These are phyloP conservation scores for Manis crassicaudata DNA, from an alignment of 2,797 vertebrate genomes.

Conservation along the genomic window DNA sequence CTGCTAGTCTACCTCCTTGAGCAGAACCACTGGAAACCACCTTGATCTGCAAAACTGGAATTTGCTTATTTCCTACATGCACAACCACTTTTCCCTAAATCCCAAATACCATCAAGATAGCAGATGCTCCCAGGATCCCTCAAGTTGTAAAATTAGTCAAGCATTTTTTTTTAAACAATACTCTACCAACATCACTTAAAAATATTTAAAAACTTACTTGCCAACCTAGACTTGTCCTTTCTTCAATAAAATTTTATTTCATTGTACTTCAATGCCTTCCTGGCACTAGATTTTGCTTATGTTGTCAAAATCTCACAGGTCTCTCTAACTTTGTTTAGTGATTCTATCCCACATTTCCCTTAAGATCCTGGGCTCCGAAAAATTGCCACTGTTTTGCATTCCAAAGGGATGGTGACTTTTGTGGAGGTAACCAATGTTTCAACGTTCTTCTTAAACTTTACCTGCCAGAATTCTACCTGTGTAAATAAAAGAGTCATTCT, in stretches of 20 bases:
- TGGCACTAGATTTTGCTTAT: not conserved
- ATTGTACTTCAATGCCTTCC: not conserved
- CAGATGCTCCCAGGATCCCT: not conserved
- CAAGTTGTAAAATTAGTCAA: not conserved
- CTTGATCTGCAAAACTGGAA: not conserved
- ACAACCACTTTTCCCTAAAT: not conserved
- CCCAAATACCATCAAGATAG: not conserved
- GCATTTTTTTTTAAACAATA: not conserved
- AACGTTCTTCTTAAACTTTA: not conserved
- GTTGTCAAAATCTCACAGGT: accelerated
- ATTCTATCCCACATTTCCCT: not conserved
- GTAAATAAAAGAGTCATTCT: not conserved
- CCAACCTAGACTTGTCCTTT: not conserved
- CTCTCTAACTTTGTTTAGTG: not conserved
- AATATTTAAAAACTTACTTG: not conserved
- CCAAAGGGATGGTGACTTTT: not conserved
- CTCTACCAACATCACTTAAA: not conserved
- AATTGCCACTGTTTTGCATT: not conserved
- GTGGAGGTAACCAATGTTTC: not conserved
- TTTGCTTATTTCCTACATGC: not conserved
- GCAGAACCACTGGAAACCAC: not conserved
- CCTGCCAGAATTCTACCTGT: not conserved
- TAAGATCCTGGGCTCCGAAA: not conserved
- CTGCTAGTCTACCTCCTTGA: not conserved
- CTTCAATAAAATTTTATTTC: not conserved